A percentile compares a stretch with the other conserved stretches of the same genome.
Evolutionary conservation across 2,797 vertebrate genomes (phyloP).

Genomic region (Rhinella marina): DNA sequence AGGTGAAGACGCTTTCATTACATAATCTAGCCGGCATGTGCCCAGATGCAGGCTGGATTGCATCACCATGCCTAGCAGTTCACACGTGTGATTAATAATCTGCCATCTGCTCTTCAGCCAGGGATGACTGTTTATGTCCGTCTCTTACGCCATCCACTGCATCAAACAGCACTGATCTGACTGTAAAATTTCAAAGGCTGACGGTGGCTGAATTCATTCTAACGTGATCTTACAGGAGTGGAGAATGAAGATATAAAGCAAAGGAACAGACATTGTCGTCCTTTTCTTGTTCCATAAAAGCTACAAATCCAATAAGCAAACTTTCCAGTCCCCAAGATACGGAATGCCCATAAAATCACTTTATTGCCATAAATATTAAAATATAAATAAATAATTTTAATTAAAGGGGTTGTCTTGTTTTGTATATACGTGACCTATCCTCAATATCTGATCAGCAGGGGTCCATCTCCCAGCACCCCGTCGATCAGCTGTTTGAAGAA

Average conservation of each 20-base stretch:
- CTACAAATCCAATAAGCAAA: too few species aligned
- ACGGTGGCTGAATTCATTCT: constrained; percentile 1
- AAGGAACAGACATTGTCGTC: background rate
- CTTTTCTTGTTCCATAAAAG: background rate
- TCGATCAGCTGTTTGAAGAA: too few species aligned
- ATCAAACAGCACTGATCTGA: constrained; percentile 19
- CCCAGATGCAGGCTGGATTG: constrained; percentile 36
- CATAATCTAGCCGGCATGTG: constrained; percentile 33
- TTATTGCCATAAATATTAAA: too few species aligned
- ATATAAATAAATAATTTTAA: too few species aligned
- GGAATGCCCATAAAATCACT: too few species aligned
- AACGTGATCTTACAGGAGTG: constrained; percentile 1
- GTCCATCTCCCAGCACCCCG: too few species aligned
- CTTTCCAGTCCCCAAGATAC: too few species aligned
- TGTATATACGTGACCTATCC: too few species aligned
- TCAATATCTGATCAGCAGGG: too few species aligned
- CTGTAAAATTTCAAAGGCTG: constrained; percentile 46
- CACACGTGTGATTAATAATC: constrained; percentile 54
- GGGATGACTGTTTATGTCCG: constrained; percentile 47
- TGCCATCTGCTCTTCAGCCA: constrained; percentile 48
- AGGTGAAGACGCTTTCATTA: constrained; percentile 13
- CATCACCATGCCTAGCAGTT: constrained; percentile 51
- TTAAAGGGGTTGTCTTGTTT: too few species aligned
- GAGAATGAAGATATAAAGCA: background rate
- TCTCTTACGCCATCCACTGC: constrained; percentile 46